These are phyloP conservation scores for Xenotilapia caudafasciata DNA, from an alignment of 2,113 vertebrate species.

Conservation along the genomic window DNA sequence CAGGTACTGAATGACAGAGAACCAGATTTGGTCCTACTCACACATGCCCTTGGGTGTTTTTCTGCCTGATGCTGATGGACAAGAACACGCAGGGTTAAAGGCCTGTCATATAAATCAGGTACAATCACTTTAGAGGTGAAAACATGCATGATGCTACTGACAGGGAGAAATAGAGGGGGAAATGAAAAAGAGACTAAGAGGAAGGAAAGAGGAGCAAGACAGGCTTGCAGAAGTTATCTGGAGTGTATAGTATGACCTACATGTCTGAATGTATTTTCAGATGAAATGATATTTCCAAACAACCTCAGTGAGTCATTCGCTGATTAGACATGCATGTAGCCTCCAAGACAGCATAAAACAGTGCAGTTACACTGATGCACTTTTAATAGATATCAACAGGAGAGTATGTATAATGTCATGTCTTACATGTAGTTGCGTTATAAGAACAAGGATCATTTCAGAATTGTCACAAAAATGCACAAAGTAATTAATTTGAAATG, in stretches of 20 bases:
- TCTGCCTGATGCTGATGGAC: constrained; percentile 65
- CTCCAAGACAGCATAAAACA: constrained; percentile 2
- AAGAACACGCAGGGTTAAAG: constrained; percentile 70
- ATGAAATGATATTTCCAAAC: constrained; percentile 38
- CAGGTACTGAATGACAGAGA: constrained; percentile 59
- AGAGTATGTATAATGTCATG: neutral
- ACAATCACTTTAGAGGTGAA: constrained; percentile 68
- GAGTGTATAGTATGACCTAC: neutral
- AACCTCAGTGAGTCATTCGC: constrained; percentile 30
- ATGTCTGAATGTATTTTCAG: constrained; percentile 16
- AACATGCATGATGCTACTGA: constrained; percentile 61
- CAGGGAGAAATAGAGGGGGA: constrained; percentile 7
- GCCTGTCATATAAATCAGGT: constrained; percentile 71
- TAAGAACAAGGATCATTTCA: neutral
- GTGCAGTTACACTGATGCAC: neutral
- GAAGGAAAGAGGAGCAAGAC: neutral
- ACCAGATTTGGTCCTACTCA: constrained; percentile 59
- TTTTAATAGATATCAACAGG: neutral
- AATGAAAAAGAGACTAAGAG: neutral
- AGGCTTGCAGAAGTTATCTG: constrained; percentile 14
- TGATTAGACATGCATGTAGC: constrained; percentile 24
- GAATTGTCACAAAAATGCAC: neutral
- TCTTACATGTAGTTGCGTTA: neutral
- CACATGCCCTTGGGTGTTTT: constrained; percentile 66
- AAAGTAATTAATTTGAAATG: neutral